Percentiles rank a stretch among this genome's conserved stretches.
Conservation (phyloP, 2,888 invertebrate genomes). For the Blastobasis lacticolella region DNA sequence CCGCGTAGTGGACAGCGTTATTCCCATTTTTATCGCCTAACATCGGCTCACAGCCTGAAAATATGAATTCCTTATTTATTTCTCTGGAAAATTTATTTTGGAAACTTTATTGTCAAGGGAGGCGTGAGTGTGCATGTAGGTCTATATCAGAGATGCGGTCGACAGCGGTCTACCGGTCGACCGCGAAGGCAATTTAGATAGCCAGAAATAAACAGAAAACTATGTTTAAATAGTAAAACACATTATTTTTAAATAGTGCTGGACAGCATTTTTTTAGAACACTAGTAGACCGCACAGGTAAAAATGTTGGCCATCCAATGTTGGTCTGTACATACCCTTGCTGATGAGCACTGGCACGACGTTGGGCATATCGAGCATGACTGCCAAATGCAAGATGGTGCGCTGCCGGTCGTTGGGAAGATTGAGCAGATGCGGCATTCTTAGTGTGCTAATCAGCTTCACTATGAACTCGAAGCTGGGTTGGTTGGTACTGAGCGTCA, state of each 20-base stretch:
- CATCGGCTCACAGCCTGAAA: slow-evolving; percentile 29
- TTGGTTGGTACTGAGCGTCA: slow-evolving; percentile 51
- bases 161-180: too few species aligned
- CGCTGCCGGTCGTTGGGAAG: slow-evolving; percentile 67
- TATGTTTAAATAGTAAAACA: too few species aligned
- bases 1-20: slow-evolving; percentile 78
- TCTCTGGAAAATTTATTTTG: too few species aligned
- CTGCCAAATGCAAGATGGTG: slow-evolving; percentile 69
- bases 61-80: too few species aligned
- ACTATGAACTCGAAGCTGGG: slow-evolving; percentile 51
- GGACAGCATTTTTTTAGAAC: too few species aligned
- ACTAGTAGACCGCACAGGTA: too few species aligned
- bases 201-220: too few species aligned
- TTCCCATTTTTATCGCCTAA: slow-evolving; percentile 70
- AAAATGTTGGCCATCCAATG: neutral
- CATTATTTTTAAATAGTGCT: too few species aligned
- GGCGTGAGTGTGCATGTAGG: too few species aligned
- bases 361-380: slow-evolving; percentile 37
- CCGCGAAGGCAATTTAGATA: too few species aligned
- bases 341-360: slow-evolving; percentile 39
- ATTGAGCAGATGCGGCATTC: slow-evolving; percentile 57
- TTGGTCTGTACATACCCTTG: slow-evolving; percentile 32
- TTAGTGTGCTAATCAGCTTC: slow-evolving; percentile 44
- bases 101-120: too few species aligned
- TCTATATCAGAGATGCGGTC: too few species aligned